These are phyloP conservation scores for Limnephilus rhombicus DNA, from an alignment of 2,888 invertebrate genomes.

Conservation along the genomic window DNA sequence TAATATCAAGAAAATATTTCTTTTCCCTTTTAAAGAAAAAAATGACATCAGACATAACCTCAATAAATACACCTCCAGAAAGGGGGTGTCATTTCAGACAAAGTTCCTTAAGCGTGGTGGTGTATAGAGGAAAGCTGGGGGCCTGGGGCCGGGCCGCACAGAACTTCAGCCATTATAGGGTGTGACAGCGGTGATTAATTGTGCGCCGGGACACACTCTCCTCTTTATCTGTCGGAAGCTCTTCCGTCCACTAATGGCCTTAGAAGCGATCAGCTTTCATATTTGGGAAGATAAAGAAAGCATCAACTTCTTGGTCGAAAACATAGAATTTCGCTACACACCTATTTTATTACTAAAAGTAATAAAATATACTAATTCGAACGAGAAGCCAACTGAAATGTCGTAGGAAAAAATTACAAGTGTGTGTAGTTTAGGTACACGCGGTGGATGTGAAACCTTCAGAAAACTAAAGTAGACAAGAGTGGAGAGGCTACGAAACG, in stretches of 20 bases:
- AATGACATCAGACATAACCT: neutral
- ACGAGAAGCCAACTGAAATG: too few relatives aligned
- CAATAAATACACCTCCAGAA: neutral
- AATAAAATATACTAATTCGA: neutral
- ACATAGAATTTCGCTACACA: neutral
- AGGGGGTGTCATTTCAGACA: neutral
- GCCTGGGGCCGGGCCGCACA: neutral
- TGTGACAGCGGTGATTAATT: constrained; percentile 46
- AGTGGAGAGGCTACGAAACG: too few relatives aligned
- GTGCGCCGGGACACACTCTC: constrained; percentile 24
- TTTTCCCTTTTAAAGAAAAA: neutral
- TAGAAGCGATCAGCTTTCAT: constrained; percentile 21
- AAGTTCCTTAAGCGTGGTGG: neutral
- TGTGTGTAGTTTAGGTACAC: too few relatives aligned
- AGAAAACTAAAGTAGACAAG: too few relatives aligned
- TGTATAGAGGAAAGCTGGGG: neutral
- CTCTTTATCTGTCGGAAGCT: constrained; percentile 26
- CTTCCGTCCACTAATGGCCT: constrained; percentile 13
- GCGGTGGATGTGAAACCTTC: too few relatives aligned
- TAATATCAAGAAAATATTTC: neutral
- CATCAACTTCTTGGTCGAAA: neutral
- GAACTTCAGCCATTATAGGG: constrained; percentile 10
- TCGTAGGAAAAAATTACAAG: too few relatives aligned
- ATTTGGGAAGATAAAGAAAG: neutral
- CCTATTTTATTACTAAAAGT: neutral